Evolutionary conservation across 2,113 vertebrate species (phyloP).

Genomic region (Solea senegalensis): DNA sequence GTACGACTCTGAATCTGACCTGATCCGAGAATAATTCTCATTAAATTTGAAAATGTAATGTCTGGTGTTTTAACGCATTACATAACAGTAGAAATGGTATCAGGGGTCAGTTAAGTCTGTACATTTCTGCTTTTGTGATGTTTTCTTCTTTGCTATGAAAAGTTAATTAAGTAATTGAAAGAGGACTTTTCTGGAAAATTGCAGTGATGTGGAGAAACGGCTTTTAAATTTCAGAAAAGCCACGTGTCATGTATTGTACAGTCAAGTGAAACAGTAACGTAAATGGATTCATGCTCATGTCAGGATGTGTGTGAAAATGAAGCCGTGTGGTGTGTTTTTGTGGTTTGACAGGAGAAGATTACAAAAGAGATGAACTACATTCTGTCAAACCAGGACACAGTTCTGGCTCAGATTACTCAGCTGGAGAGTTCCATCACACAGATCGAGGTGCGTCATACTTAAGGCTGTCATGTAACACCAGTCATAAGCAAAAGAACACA

Average conservation of each 20-base stretch:
- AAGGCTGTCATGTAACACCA: not conserved
- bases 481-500: too few relatives aligned
- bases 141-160: too few relatives aligned
- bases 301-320: constrained; percentile 1
- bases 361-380: constrained; percentile 93
- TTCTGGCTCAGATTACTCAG: constrained; percentile 92
- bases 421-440: constrained; percentile 92
- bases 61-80: too few relatives aligned
- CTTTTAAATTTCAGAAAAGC: not conserved
- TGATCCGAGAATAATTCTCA: not conserved
- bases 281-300: not conserved
- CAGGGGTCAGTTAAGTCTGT: too few relatives aligned
- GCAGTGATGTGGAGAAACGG: too few relatives aligned
- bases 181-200: too few relatives aligned
- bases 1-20: constrained; percentile 65
- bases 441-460: constrained; percentile 85
- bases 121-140: too few relatives aligned
- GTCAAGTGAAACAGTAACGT: not conserved
- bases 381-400: constrained; percentile 92
- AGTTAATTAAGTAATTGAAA: too few relatives aligned
- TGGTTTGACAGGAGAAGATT: constrained; percentile 89
- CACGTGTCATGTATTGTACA: too few relatives aligned
- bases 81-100: too few relatives aligned
- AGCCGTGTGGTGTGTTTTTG: not conserved
- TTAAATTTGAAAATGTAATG: not conserved